Evolutionary conservation across 2,888 invertebrate species (phyloP).

Genomic region (Parnassius smintheus): DNA sequence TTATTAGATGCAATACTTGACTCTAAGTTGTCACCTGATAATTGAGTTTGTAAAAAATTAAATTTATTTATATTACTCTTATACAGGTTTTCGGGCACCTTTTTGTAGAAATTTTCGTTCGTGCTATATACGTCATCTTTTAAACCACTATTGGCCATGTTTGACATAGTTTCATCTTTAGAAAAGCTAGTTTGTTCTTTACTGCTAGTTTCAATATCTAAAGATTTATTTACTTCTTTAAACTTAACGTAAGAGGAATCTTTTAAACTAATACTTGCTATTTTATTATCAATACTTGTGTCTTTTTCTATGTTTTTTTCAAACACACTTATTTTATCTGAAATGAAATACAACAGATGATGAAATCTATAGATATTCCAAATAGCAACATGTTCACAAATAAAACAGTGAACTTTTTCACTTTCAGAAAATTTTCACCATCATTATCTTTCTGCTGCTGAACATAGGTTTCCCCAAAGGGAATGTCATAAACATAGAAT

Average conservation of each 20-base stretch:
- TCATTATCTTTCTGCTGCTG: too few species aligned
- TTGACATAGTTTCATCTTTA: constrained; percentile 20
- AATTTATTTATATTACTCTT: constrained; percentile 67
- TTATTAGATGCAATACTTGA: constrained; percentile 41
- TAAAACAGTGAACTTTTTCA: too few species aligned
- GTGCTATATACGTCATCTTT: constrained; percentile 37
- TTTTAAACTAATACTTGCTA: constrained; percentile 62
- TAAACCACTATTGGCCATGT: constrained; percentile 21
- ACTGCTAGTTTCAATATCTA: constrained; percentile 30
- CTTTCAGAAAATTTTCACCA: too few species aligned
- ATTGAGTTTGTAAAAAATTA: constrained; percentile 71
- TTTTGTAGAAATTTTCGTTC: constrained; percentile 41
- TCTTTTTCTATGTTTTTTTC: constrained; percentile 68
- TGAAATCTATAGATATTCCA: neutral
- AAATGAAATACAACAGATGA: constrained; percentile 34
- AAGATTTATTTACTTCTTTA: constrained; percentile 51
- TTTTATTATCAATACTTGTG: constrained; percentile 55
- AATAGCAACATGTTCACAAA: too few species aligned
- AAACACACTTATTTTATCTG: constrained; percentile 78
- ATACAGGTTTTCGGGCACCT: constrained; percentile 56
- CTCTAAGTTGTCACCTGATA: constrained; percentile 47
- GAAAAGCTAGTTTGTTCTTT: constrained; percentile 17
- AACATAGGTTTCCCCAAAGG: too few species aligned
- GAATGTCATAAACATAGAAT: too few species aligned
- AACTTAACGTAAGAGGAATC: constrained; percentile 49